Evolutionary conservation across 2,113 vertebrate species (phyloP).

Genomic region (Mesitornis unicolor): DNA sequence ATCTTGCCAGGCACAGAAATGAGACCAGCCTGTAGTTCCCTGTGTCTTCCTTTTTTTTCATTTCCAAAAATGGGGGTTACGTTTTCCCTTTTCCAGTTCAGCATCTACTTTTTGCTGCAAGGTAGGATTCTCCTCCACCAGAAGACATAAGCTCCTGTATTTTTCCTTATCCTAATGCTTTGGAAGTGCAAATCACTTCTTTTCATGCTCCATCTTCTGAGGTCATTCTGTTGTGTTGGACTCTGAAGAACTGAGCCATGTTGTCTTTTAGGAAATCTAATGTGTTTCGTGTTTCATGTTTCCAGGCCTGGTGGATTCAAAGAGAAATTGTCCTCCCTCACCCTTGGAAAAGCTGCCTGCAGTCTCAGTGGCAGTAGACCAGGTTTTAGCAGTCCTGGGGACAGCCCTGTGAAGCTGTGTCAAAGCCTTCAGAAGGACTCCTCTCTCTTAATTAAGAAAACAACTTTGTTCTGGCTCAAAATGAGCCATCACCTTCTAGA

Average conservation of each 20-base stretch:
- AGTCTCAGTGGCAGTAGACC: not conserved
- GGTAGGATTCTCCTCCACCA: not conserved
- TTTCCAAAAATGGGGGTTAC: no score
- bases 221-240: not conserved
- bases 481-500: not conserved
- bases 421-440: not conserved
- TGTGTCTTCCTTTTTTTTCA: no score
- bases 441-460: not conserved
- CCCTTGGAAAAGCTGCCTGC: not conserved
- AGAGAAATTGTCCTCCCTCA: not conserved
- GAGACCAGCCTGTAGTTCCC: no score
- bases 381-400: not conserved
- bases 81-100: no score
- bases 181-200: not conserved
- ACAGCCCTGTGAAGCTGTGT: not conserved
- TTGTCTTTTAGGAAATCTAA: not conserved
- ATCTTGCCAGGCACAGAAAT: no score
- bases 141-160: not conserved
- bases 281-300: fast-evolving
- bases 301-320: not conserved
- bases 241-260: not conserved
- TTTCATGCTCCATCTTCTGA: not conserved
- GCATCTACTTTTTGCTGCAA: not conserved
- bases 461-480: not conserved
- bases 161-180: not conserved